Evolutionary conservation across 2,113 vertebrate species (phyloP).

Genomic region (Tychaedon coryphoeus): DNA sequence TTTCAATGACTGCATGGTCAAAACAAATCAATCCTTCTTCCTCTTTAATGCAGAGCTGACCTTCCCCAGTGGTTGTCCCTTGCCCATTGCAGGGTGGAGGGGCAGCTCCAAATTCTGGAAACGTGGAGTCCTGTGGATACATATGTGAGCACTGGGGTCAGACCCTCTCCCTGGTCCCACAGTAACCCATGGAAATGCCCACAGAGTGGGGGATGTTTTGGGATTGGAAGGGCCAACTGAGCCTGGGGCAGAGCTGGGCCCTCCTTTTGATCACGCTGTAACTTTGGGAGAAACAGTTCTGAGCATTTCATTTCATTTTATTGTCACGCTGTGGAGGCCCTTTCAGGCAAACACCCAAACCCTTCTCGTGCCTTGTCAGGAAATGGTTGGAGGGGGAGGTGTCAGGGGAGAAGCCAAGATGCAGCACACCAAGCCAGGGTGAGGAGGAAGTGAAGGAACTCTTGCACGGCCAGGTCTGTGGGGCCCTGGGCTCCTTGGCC

Average conservation of each 20-base stretch:
- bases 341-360: not conserved
- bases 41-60: not conserved
- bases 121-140: fast-evolving
- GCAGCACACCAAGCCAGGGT: fast-evolving
- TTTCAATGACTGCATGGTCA: no score
- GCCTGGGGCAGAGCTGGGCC: not conserved
- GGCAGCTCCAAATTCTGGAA: not conserved
- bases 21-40: not conserved
- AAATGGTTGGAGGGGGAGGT: not conserved
- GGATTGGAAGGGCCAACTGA: no score
- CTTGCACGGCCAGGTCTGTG: fast-evolving
- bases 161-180: no score
- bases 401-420: fast-evolving
- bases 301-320: fast-evolving
- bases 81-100: not conserved
- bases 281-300: not conserved
- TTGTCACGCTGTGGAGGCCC: fast-evolving
- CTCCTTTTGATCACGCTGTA: fast-evolving
- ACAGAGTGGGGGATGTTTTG: fast-evolving
- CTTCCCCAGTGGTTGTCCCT: not conserved
- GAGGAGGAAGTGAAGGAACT: not conserved
- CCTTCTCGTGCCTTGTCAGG: fast-evolving
- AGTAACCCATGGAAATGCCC: not conserved
- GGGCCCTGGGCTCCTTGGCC: not conserved
- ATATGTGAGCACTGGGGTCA: fast-evolving